Base-by-base conservation (phyloP, 2,888 invertebrate species). In the Platycheirus rosarum region DNA sequence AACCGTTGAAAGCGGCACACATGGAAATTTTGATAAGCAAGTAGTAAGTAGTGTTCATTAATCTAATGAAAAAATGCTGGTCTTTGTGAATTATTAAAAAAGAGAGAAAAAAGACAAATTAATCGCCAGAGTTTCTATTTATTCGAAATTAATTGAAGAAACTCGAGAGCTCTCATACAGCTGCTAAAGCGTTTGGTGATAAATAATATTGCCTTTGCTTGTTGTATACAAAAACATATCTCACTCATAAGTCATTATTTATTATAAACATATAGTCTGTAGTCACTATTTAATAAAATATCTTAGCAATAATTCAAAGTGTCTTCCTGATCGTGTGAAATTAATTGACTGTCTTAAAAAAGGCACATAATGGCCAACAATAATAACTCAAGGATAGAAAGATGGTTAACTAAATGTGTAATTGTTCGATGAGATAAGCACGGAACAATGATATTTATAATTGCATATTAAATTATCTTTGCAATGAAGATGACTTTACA, bases 301-400 rank as follows among this genome's bases (percentile, higher is more conserved):
- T 60, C 13, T 40, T 44, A 37, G 13, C 29, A 32, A 16, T 32
- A 29, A 44, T 44, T 60, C 16, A 60, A 42, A 18, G n/a, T 60
- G 29, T 60, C 60, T 60, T 44, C 60, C 44, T 60, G 29, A 42
- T 60, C 44, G 42, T 42, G 60, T 44, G 60, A 60, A 44, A 29
- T 29, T 60, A 44, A 44, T 60, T 29, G 16, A 1, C 4, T 18
- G 26, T 16, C 42, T 42, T 29, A 3, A 3, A 16, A 1, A 3
- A 11, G 2, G 9, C 9, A 60, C 26, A 60, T 32, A n/a, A 42
- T 23, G 20, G 7, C 16, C 26, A 60, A 26, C 44, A 32, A 23
- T 44, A 37, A 44, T 44, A 44, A 20, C 14, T 44, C 44, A 60
- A 60, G 60, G 60, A 40, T 60, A 60, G 13, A 42, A 60, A 57